Percentiles rank a stretch among this genome's conserved stretches.
These are phyloP conservation scores for Seira sanloemensis DNA, from an alignment of 2,888 invertebrate genomes.

Conservation along the genomic window DNA sequence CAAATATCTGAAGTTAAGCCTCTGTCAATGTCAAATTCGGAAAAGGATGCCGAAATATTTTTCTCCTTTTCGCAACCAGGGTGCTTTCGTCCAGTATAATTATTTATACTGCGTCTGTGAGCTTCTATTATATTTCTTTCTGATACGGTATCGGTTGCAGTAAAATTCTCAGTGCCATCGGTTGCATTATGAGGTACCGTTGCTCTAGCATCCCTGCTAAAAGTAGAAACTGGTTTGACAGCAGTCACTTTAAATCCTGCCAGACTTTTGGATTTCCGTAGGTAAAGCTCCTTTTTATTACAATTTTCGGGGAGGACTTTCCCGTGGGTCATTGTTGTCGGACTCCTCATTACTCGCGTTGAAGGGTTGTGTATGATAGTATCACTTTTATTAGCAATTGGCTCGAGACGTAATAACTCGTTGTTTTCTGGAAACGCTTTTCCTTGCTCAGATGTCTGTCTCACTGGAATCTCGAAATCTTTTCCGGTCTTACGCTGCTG, in stretches of 20 bases:
- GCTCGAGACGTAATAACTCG: neutral
- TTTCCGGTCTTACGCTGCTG: neutral
- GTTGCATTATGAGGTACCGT: neutral
- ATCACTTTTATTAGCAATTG: neutral
- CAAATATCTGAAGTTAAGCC: neutral
- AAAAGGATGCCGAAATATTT: slow-evolving; percentile 3
- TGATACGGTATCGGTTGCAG: neutral
- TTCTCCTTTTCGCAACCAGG: neutral
- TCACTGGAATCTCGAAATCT: too few species aligned
- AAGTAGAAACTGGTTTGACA: neutral
- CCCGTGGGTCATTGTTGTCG: neutral
- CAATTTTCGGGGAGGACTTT: neutral
- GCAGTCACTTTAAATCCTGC: slow-evolving; percentile 33
- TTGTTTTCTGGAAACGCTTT: neutral
- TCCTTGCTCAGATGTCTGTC: neutral
- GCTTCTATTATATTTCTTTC: neutral
- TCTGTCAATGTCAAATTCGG: slow-evolving; percentile 26
- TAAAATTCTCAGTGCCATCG: neutral
- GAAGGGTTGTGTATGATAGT: neutral
- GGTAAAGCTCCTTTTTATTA: slow-evolving; percentile 15
- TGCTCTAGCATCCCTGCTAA: neutral
- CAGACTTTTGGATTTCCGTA: slow-evolving; percentile 22
- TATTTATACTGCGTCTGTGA: neutral
- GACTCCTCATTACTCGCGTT: neutral
- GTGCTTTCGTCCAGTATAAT: neutral